Percentiles rank a stretch among this genome's conserved stretches.
Conservation (phyloP, 37 sponge, comb jelly and placozoan genomes). For the Spongilla lacustris region DNA sequence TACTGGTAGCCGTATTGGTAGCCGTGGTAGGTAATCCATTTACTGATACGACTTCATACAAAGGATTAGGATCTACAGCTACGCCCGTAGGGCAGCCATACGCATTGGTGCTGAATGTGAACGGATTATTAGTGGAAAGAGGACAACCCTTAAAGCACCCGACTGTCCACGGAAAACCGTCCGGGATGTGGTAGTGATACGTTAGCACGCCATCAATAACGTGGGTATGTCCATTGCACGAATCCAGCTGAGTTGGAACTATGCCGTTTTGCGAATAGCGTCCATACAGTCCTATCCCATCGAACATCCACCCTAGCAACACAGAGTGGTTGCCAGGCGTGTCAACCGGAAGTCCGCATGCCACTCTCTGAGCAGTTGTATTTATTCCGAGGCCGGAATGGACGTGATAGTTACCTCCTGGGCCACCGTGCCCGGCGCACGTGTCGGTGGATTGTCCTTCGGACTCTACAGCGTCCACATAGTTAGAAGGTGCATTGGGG, state of each 20-base stretch:
- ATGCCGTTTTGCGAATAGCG: constrained; percentile 16
- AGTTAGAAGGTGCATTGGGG: constrained; percentile 19
- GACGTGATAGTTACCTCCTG: constrained; percentile 18
- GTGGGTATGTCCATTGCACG: constrained; percentile 44
- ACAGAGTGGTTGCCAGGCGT: constrained; percentile 30
- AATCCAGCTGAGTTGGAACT: constrained; percentile 29
- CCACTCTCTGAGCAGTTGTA: not conserved
- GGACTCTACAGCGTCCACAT: constrained; percentile 39
- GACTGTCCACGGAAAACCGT: constrained; percentile 29
- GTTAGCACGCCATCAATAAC: constrained; percentile 8
- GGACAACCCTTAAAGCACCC: constrained; percentile 60
- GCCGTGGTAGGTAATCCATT: too few species aligned
- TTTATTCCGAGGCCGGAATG: not conserved
- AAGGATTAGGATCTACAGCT: constrained; percentile 9
- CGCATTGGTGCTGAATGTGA: not conserved
- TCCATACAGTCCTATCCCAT: constrained; percentile 37
- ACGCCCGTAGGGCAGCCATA: constrained; percentile 22
- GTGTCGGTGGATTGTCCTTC: constrained; percentile 21
- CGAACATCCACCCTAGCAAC: constrained; percentile 40
- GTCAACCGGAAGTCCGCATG: constrained; percentile 22
- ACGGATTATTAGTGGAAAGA: constrained; percentile 15
- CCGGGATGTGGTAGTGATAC: constrained; percentile 44
- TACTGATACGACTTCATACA: too few species aligned
- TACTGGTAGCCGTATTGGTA: too few species aligned
- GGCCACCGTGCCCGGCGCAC: constrained; percentile 31